Conservation (phyloP, 2,797 vertebrate species). For the Brachyrhaphis roseni region DNA sequence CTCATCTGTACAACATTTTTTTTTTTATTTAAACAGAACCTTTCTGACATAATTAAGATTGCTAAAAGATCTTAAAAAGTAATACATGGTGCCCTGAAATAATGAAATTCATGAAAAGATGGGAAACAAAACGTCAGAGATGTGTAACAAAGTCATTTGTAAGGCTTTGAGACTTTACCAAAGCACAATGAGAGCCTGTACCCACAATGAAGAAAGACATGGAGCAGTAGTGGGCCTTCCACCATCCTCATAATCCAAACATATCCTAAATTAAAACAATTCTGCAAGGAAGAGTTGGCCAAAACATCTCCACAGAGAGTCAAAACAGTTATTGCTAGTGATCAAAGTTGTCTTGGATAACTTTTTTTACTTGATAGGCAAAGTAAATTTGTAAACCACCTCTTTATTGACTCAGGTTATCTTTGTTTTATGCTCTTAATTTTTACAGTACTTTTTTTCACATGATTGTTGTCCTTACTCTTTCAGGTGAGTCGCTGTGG, state of each 20-base stretch:
- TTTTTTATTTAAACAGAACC: background rate
- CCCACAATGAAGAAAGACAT: too few relatives aligned
- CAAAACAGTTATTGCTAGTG: background rate
- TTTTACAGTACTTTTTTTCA: too few relatives aligned
- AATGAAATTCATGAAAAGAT: background rate
- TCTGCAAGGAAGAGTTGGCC: background rate
- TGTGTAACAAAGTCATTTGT: background rate
- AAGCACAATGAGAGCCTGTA: background rate
- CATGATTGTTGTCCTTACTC: background rate
- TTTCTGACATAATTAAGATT: background rate
- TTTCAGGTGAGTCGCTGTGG: conserved; percentile 41
- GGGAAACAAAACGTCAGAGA: background rate
- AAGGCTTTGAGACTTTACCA: background rate
- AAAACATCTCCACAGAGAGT: background rate
- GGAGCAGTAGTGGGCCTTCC: too few relatives aligned
- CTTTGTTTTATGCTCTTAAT: background rate
- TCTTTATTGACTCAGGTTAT: background rate
- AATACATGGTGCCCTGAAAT: background rate
- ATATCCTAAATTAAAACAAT: background rate
- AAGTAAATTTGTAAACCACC: background rate
- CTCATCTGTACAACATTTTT: background rate
- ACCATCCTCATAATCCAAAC: background rate
- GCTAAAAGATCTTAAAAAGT: background rate
- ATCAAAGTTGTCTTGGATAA: background rate
- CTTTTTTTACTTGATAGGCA: background rate